Conservation (phyloP, 2,113 vertebrate species). For the Turnix velox region DNA sequence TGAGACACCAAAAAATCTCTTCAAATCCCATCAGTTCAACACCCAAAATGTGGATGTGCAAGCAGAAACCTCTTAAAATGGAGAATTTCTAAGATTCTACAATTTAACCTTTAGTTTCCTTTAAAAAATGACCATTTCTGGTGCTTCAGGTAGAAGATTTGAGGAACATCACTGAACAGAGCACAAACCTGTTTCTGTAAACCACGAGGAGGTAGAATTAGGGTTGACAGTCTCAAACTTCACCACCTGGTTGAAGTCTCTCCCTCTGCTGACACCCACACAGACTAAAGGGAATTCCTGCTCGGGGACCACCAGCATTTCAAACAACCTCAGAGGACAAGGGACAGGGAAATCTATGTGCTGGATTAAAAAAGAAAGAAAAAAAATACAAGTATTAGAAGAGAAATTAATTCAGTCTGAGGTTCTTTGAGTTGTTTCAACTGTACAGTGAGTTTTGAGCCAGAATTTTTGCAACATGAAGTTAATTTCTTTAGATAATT, state of each 20-base stretch:
- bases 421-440: neutral
- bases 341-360: constrained; percentile 95
- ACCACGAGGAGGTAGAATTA: constrained; percentile 91
- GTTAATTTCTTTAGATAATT: neutral
- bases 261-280: constrained; percentile 92
- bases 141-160: neutral
- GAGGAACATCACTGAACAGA: neutral
- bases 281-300: constrained; percentile 95
- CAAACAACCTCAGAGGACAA: constrained; percentile 92
- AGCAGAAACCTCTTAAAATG: neutral
- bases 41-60: neutral
- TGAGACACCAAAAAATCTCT: neutral
- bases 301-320: constrained; percentile 97
- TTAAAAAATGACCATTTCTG: neutral
- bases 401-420: neutral
- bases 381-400: constrained; percentile 20
- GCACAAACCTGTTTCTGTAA: constrained; percentile 90
- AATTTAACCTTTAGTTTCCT: neutral
- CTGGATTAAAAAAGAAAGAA: constrained; percentile 71
- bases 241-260: constrained; percentile 93
- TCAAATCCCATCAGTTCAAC: neutral
- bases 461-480: neutral
- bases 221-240: constrained; percentile 96
- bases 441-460: neutral
- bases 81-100: neutral